Base-by-base conservation (phyloP, 2,113 vertebrate species). In the Takifugu bimaculatus region DNA sequence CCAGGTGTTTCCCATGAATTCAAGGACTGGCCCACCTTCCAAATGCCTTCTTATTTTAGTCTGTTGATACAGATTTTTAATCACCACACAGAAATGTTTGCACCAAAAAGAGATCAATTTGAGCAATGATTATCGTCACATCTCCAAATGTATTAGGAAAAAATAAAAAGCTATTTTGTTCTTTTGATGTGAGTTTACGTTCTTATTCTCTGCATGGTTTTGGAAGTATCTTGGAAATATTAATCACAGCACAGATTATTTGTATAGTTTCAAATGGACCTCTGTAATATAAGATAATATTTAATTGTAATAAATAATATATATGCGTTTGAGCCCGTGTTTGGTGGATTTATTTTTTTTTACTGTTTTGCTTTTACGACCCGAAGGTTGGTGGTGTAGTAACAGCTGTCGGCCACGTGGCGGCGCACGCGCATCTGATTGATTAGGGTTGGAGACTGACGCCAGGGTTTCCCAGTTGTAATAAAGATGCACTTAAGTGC, bases 261-360 rank as follows among this genome's bases (percentile, higher is more conserved):
- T 92, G 90, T 91, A 92, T 89, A 86, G 84, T 90, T 91, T 91
- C 83, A 89, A 88, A 92, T 89, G 87, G 85, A 92, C 85, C 83
- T 90, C 84, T 92, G 89, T 91, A 91, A 88, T 89, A 91, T 87
- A 88, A 91, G 85, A 85, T 87, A 87, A 87, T 91, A 91, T 92
- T 91, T 91, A 90, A 91, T 90, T 91, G 90, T 90, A 92, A 92
- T 92, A 92, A 92, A 92, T 92, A 91, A 91, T 92, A 91, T 39
- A 39, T 91, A 92, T 92, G 85, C 88, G 88, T 89, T 91, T 88
- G 72, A 90, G 68, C 43, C 43, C 26, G 25, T 77, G 54, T 71
- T 43, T 56, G 60, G 55, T 49, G 67, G 25, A 4, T 48, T 54
- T 77, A 42, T 27, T 56, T 25, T 50, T 50, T 56, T 56, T 26